phyloP scores from a whole-genome alignment of 2,797 vertebrate species.

The Ctenosaura bakeri region DNA sequence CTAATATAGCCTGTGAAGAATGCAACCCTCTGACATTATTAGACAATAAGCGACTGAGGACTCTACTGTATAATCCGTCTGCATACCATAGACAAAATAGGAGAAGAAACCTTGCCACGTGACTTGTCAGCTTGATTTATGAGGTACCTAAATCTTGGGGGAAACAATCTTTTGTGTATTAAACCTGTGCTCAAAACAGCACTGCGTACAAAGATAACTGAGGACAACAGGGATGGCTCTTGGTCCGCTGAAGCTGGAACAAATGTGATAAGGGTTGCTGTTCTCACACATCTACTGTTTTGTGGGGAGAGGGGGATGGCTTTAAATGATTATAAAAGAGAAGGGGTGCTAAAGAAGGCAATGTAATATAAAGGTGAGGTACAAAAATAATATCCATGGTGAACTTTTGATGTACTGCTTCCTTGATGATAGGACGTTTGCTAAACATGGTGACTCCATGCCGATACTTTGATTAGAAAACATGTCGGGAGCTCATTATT shows the following conservation, averaged over 20 bases:
- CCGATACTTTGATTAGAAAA: constrained; percentile 67
- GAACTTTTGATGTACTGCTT: constrained; percentile 62
- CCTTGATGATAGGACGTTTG: constrained; percentile 55
- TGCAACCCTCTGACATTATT: constrained; percentile 39
- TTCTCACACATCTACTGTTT: constrained; percentile 60
- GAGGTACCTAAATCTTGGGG: constrained; percentile 68
- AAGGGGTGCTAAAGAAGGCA: constrained; percentile 34
- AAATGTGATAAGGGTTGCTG: constrained; percentile 52
- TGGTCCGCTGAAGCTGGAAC: constrained; percentile 58
- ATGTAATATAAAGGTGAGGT: constrained; percentile 55
- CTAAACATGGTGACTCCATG: constrained; percentile 62
- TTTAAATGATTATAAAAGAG: constrained; percentile 63
- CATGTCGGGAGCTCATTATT: constrained; percentile 71
- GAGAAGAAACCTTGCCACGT: constrained; percentile 64
- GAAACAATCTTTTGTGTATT: constrained; percentile 65
- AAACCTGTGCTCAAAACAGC: constrained; percentile 68
- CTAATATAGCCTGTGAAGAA: constrained; percentile 24
- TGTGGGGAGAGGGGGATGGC: not conserved
- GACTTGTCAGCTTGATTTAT: constrained; percentile 78
- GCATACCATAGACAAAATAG: constrained; percentile 61
- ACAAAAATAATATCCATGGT: constrained; percentile 53
- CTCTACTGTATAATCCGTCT: constrained; percentile 42
- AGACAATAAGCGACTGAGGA: constrained; percentile 62
- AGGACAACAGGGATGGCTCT: constrained; percentile 52
- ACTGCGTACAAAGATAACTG: constrained; percentile 68